These are phyloP conservation scores for Pachyramphus minor DNA, from an alignment of 2,113 vertebrate genomes.

Conservation along the genomic window DNA sequence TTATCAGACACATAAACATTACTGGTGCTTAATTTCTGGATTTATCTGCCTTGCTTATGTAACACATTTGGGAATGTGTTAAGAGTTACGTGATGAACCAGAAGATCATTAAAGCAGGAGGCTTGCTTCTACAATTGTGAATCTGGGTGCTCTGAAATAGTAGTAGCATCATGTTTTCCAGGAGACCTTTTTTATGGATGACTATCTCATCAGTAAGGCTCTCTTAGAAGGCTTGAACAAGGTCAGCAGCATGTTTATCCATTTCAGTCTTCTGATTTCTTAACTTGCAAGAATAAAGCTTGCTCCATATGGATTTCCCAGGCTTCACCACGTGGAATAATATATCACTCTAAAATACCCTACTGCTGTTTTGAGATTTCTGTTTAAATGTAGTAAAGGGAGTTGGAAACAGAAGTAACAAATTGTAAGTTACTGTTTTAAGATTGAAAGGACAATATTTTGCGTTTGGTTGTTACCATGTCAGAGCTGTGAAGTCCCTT, in stretches of 20 bases:
- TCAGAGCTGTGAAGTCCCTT: neutral
- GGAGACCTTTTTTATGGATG: conserved; percentile 55
- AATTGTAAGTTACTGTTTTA: neutral
- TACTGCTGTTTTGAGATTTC: neutral
- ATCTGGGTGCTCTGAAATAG: conserved; percentile 55
- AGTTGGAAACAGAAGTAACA: neutral
- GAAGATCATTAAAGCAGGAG: conserved; percentile 27
- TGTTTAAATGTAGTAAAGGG: neutral
- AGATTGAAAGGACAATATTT: neutral
- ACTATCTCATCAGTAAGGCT: conserved; percentile 63
- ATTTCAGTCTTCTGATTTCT: conserved; percentile 37
- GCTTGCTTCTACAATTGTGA: conserved; percentile 28
- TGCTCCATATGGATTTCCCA: neutral
- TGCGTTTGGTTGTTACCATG: neutral
- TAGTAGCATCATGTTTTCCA: conserved; percentile 67
- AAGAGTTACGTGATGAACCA: conserved; percentile 1
- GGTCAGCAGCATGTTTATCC: conserved; percentile 54
- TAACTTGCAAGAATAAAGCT: conserved; percentile 18
- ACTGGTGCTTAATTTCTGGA: neutral
- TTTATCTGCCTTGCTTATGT: neutral
- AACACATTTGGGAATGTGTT: neutral
- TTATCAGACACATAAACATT: neutral
- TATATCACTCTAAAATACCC: neutral
- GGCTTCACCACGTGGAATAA: neutral
- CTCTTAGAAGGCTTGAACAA: conserved; percentile 52